Conservation (phyloP, 1,140 invertebrate genomes). For the Daktulosphaira vitifoliae region DNA sequence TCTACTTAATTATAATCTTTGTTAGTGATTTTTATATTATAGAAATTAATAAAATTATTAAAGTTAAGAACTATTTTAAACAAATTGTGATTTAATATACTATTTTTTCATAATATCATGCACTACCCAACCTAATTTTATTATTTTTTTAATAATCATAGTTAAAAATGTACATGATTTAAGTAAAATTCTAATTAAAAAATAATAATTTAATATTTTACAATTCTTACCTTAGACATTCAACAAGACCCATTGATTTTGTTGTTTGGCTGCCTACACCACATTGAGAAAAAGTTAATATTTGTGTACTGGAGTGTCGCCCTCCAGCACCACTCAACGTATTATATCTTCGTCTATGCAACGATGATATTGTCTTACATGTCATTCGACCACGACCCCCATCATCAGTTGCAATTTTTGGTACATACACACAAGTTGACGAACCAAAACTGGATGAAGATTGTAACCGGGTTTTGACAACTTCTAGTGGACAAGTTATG, state of each 20-base stretch:
- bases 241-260: conserved; percentile 53
- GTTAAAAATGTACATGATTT: too few species aligned
- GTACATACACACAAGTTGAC: conserved; percentile 41
- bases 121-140: too few species aligned
- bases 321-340: conserved; percentile 40
- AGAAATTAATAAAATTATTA: too few species aligned
- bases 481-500: conserved; percentile 95
- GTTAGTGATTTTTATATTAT: too few species aligned
- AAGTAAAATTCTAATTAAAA: too few species aligned
- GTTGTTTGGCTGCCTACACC: conserved; percentile 46
- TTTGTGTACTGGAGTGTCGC: conserved; percentile 39
- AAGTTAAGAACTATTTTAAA: too few species aligned
- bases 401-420: conserved; percentile 45
- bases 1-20: too few species aligned
- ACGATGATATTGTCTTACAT: conserved; percentile 45
- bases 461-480: conserved; percentile 95
- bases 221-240: conserved; percentile 54
- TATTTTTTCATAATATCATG: too few species aligned
- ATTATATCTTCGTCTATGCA: conserved; percentile 46
- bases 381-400: conserved; percentile 45
- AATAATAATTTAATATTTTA: too few species aligned
- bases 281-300: conserved; percentile 56
- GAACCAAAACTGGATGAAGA: conserved; percentile 62
- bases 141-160: too few species aligned
- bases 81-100: too few species aligned